Conservation (phyloP, 2,113 vertebrate species). For the Rhineura floridana region DNA sequence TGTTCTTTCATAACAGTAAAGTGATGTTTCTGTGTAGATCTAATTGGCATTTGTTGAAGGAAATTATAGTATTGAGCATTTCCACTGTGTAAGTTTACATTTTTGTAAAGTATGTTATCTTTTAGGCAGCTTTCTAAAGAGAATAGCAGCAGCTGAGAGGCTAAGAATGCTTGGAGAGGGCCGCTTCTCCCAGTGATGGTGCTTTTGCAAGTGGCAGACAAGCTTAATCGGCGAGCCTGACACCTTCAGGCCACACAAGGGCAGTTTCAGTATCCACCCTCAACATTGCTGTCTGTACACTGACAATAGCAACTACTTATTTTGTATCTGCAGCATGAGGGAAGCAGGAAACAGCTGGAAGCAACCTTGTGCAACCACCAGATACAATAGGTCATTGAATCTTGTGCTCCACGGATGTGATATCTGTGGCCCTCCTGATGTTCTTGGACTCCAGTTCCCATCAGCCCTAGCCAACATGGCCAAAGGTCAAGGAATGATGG, state of each 20-base stretch:
- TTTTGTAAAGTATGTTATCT: accelerated
- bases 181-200: neutral
- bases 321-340: neutral
- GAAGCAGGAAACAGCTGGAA: neutral
- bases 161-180: neutral
- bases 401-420: neutral
- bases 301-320: neutral
- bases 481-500: too few species aligned
- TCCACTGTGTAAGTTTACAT: accelerated
- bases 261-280: neutral
- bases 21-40: neutral
- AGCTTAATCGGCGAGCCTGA: neutral
- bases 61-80: accelerated
- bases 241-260: neutral
- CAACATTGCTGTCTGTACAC: neutral
- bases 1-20: neutral
- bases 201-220: neutral
- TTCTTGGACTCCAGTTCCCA: too few species aligned
- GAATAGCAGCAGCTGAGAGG: neutral
- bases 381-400: neutral
- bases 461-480: too few species aligned
- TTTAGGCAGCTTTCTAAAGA: accelerated
- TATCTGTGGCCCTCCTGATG: too few species aligned
- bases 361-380: neutral
- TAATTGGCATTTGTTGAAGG: too few species aligned